Base-by-base conservation (phyloP, 1,140 invertebrate species). In the Oscheius sp. region DNA sequence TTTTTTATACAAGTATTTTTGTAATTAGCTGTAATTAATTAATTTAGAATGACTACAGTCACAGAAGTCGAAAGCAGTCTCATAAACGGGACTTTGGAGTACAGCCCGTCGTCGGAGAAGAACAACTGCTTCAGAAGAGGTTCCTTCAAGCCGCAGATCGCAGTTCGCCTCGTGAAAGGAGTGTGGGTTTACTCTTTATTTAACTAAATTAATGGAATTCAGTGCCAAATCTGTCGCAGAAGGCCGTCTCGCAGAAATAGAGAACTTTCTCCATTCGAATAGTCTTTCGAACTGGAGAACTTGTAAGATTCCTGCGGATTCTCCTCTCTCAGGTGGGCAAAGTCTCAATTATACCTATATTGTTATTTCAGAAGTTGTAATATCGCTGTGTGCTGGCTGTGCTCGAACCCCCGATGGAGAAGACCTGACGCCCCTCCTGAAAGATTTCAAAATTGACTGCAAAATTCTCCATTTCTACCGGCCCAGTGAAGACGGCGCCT, bases 401-500 rank as follows among this genome's bases (percentile, higher is more conserved):
- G 35, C 36, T 42, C 7, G 29, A 63, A 13, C 10, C 13, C 28
- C 7, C 31, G 62, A 61, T 62, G 55, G 45, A 4, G 63, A 28
- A 34, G 32, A 59, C 23, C 34, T 77, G 18, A 42, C 35, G 18
- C 58, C 58, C 29, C 23, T 75, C 26, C 38, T 77, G 23, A 38
- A 75, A 23, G 69, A 65, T 26, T 65, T 58, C 31, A 45, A 34
- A 1, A 34, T 61, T 29, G 28, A 38, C 28, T 31, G 36, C 29
- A 34, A 71, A 1, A 38, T 64, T 23, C 26, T 66, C 26, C 46
- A 58, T 35, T 49, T 77, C 63, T 83, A 83, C 35, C 38, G 49
- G 15, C 46, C 59, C 26, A 71, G 73, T 32, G 61, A 74, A 36
- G 74, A 64, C 46, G 81, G 72, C 1, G 58, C 81, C 46, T 74